These are phyloP conservation scores for Trichopoda pennipes DNA, from an alignment of 2,888 invertebrate genomes.

Conservation along the genomic window DNA sequence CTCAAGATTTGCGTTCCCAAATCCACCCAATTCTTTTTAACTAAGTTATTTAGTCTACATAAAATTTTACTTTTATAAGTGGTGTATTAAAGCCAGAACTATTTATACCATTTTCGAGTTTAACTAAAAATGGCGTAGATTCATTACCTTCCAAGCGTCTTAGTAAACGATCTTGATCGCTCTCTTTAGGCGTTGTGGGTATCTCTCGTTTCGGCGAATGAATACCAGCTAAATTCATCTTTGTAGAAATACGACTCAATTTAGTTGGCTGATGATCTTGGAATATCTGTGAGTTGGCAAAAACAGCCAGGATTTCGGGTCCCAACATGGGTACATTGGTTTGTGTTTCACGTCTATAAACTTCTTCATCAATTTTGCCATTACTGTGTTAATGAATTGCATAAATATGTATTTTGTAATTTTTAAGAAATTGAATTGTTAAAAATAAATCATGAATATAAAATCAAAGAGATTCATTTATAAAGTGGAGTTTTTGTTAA, in stretches of 20 bases:
- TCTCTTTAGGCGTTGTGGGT: slow-evolving; percentile 76
- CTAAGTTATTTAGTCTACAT: slow-evolving; percentile 71
- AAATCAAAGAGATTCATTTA: background rate
- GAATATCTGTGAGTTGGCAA: slow-evolving; percentile 81
- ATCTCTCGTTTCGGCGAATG: slow-evolving; percentile 78
- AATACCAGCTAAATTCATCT: slow-evolving; percentile 76
- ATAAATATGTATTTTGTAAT: slow-evolving; percentile 40
- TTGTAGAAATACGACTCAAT: slow-evolving; percentile 78
- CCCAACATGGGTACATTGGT: slow-evolving; percentile 81
- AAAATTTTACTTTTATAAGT: slow-evolving; percentile 77
- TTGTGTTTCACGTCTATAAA: slow-evolving; percentile 81
- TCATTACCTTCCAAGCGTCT: slow-evolving; percentile 81
- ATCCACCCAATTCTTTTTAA: background rate
- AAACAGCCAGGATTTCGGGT: slow-evolving; percentile 81
- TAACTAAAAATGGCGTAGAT: slow-evolving; percentile 64
- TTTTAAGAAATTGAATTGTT: slow-evolving; percentile 45
- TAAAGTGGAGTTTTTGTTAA: slow-evolving; percentile 8
- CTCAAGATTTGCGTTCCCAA: slow-evolving; percentile 23
- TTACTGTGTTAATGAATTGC: slow-evolving; percentile 70
- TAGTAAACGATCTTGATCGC: slow-evolving; percentile 79
- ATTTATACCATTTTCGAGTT: slow-evolving; percentile 73
- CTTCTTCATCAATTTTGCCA: slow-evolving; percentile 81
- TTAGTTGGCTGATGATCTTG: slow-evolving; percentile 81
- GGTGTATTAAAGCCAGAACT: slow-evolving; percentile 72
- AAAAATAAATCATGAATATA: slow-evolving; percentile 63